Percentiles rank a stretch among this genome's conserved stretches.
These are phyloP conservation scores for Holocentrus rufus DNA, from an alignment of 2,797 vertebrate genomes.

Conservation along the genomic window DNA sequence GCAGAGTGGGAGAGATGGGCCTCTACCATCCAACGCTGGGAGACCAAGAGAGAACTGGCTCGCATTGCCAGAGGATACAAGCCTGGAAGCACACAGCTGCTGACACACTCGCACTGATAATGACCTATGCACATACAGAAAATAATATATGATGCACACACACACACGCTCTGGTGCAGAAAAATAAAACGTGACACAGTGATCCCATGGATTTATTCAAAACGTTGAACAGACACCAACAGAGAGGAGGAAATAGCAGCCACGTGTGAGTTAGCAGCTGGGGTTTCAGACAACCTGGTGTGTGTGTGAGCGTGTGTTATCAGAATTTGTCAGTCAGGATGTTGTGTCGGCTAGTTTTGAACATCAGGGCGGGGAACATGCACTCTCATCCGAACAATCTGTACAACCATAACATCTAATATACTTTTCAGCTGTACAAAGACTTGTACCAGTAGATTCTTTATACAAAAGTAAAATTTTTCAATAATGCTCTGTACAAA, in stretches of 20 bases:
- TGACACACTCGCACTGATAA: constrained; percentile 65
- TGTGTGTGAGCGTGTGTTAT: constrained; percentile 22
- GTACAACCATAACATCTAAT: constrained; percentile 68
- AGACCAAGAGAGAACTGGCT: constrained; percentile 72
- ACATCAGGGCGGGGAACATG: constrained; percentile 66
- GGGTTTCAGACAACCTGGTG: constrained; percentile 26
- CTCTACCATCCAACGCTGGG: constrained; percentile 64
- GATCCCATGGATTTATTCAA: constrained; percentile 77
- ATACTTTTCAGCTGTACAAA: constrained; percentile 74
- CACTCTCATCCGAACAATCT: constrained; percentile 68
- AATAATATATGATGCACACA: background rate
- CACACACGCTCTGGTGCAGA: background rate
- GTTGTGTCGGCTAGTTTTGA: constrained; percentile 32
- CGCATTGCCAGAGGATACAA: constrained; percentile 52
- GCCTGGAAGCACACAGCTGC: constrained; percentile 36
- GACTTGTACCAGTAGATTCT: constrained; percentile 52
- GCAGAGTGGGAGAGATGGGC: constrained; percentile 48
- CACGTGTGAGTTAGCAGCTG: constrained; percentile 62
- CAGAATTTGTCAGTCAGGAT: constrained; percentile 27
- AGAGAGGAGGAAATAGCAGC: constrained; percentile 66
- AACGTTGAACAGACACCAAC: constrained; percentile 73
- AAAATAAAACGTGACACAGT: constrained; percentile 43
- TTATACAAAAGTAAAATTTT: constrained; percentile 73
- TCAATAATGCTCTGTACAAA: constrained; percentile 68
- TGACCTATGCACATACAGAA: constrained; percentile 14